phyloP scores from a whole-genome alignment of 2,888 invertebrate genomes.

The Melanophora roralis region DNA sequence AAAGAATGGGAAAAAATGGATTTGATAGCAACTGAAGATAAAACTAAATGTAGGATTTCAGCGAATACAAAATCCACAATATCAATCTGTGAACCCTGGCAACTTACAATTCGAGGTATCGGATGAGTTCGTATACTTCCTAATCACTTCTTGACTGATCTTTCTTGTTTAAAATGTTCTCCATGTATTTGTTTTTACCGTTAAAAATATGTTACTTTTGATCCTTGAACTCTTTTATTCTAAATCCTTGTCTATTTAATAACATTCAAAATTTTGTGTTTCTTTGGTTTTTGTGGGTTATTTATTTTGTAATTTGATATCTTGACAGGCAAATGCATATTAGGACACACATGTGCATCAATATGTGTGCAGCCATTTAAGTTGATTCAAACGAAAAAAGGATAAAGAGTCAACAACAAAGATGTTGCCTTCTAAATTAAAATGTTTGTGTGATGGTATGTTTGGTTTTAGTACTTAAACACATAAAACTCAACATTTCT shows the following conservation, averaged over 20 bases:
- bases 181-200: not conserved
- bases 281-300: slow-evolving; percentile 56
- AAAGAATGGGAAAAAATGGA: too few relatives aligned
- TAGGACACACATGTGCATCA: not conserved
- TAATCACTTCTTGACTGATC: too few relatives aligned
- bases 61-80: too few relatives aligned
- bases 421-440: not conserved
- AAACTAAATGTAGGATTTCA: too few relatives aligned
- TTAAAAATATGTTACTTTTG: not conserved
- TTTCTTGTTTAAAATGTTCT: not conserved
- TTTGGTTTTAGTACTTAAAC: not conserved
- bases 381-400: not conserved
- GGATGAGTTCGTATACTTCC: too few relatives aligned
- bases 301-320: slow-evolving; percentile 71
- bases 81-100: too few relatives aligned
- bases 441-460: not conserved
- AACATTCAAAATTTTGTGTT: slow-evolving; percentile 40
- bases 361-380: not conserved
- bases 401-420: not conserved
- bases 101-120: too few relatives aligned
- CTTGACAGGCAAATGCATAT: slow-evolving; percentile 64
- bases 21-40: too few relatives aligned
- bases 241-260: slow-evolving; percentile 20
- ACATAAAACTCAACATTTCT: not conserved
- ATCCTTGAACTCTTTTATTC: slow-evolving; percentile 1